Percentiles rank a stretch among this genome's conserved stretches.
Evolutionary conservation across 2,113 vertebrate genomes (phyloP).

Genomic region (Cyanoramphus novaezelandiae): DNA sequence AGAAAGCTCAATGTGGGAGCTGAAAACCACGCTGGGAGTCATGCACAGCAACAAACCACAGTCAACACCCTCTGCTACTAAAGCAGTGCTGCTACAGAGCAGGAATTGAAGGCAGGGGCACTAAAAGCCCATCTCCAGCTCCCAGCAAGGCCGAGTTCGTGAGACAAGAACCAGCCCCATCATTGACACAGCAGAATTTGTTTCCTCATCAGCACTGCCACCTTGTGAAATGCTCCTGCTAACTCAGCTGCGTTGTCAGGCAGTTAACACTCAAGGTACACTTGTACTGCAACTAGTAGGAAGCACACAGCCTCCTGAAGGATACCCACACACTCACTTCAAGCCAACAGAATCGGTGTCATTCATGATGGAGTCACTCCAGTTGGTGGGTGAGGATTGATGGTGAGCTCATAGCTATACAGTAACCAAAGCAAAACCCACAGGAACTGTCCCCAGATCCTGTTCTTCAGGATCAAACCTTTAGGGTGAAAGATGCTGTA

Average conservation of each 20-base stretch:
- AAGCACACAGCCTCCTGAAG: fast-evolving
- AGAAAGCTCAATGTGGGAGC: fast-evolving
- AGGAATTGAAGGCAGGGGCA: fast-evolving
- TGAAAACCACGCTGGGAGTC: not conserved
- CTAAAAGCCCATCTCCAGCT: fast-evolving
- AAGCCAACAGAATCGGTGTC: not conserved
- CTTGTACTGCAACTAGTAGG: fast-evolving
- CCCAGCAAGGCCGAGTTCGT: not conserved
- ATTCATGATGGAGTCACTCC: fast-evolving
- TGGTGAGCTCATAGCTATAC: fast-evolving
- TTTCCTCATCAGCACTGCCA: not conserved
- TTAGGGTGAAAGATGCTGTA: not conserved
- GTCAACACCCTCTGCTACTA: fast-evolving
- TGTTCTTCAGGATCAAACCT: not conserved
- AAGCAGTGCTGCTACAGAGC: fast-evolving
- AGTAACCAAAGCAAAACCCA: not conserved
- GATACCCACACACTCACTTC: not conserved
- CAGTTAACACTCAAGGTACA: fast-evolving
- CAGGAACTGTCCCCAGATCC: not conserved
- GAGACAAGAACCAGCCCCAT: not conserved
- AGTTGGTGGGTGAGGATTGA: not conserved
- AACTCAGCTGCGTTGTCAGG: fast-evolving
- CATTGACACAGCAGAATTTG: not conserved
- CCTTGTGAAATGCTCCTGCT: not conserved
- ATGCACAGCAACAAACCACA: fast-evolving